These are phyloP conservation scores for Musca domestica DNA, from an alignment of 1,140 invertebrate genomes.

Conservation along the genomic window DNA sequence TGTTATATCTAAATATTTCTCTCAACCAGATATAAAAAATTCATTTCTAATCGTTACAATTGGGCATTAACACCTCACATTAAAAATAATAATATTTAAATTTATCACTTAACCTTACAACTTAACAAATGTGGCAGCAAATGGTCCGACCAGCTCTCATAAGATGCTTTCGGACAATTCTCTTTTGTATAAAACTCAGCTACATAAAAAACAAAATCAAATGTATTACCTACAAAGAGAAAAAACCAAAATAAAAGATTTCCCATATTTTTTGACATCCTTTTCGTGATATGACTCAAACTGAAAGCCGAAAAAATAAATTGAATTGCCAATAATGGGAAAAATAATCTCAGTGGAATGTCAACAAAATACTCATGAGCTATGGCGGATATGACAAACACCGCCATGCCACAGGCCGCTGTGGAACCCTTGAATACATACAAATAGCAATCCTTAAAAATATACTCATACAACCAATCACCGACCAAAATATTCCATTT, in stretches of 20 bases:
- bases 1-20: no score
- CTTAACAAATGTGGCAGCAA: constrained; percentile 52
- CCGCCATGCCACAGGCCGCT: constrained; percentile 58
- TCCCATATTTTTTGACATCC: no score
- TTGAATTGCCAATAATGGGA: constrained; percentile 81
- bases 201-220: constrained; percentile 74
- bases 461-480: constrained; percentile 90
- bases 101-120: no score
- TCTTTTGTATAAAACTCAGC: constrained; percentile 82
- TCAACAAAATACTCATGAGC: constrained; percentile 85
- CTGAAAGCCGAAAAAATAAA: constrained; percentile 68
- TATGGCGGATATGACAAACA: constrained; percentile 68
- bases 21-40: no score
- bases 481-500: constrained; percentile 94
- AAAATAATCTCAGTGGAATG: constrained; percentile 79
- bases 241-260: constrained; percentile 82
- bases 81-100: no score
- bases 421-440: constrained; percentile 57
- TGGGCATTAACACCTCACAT: no score
- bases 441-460: constrained; percentile 82
- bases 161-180: constrained; percentile 65
- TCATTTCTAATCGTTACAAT: no score
- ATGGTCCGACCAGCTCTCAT: constrained; percentile 34
- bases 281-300: no score
- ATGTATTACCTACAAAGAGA: constrained; percentile 72